Base-by-base conservation (phyloP, 2,888 invertebrate species). In the Lamellibrachia columna region DNA sequence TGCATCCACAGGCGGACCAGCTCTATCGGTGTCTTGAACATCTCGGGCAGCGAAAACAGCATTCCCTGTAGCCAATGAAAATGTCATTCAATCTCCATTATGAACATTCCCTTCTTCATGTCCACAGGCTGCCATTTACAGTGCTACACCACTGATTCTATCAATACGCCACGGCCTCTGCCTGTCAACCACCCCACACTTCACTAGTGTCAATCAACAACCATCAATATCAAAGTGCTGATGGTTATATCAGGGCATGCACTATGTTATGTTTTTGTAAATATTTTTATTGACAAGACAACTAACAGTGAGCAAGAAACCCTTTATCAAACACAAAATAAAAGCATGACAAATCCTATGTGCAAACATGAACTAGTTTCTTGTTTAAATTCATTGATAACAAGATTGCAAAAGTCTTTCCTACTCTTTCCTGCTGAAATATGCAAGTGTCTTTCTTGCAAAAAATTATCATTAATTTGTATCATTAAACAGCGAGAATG, bases 1-100 rank as follows among this genome's bases (percentile, higher is more conserved):
- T 99, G 99, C 95, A 98, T 97, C 99, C 99, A 99, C 90, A 99
- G 97, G 11, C 99, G 97, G 92, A 99, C 98, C 93, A 99, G 97
- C 96, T 99, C 99, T 40, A 98, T 97, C 0, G 98, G 98, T 93
- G 97, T 97, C 94, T 97, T 98, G 91, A 99, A 96, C 95, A 98
- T 98, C 95, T 99, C 99, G 94, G 98, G 98, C 1, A 98, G 98
- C 96, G 98, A 98, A 96, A 99, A 99, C 92, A 99, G 97, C 91
- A 99, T 97, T 58, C 99, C 99, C 98, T 99, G 97, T 93, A 97
- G 96, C 92, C 52, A 75, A 11, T 60, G 55, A 11, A 11, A 60
- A 60, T 9, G 15, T 60, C 60, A 60, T 9, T 60, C 60, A 11
- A 22, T 60, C 60, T 6, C 15, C 9, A 60, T 15, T 15, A 60